Evolutionary conservation across 2,797 vertebrate species (phyloP).

Genomic region (Cichlasoma orientale): DNA sequence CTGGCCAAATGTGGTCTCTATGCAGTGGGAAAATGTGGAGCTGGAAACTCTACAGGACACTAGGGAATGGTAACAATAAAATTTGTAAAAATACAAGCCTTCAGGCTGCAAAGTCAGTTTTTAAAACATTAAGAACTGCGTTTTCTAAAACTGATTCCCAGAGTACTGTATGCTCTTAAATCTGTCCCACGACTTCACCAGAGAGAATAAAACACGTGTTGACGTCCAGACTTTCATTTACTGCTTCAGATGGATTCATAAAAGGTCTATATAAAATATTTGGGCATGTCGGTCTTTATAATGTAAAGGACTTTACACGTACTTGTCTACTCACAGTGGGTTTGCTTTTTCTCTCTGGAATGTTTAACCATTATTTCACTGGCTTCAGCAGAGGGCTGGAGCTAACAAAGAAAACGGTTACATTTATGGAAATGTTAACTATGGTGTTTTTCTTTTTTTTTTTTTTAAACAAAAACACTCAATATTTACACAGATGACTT

Average conservation of each 20-base stretch:
- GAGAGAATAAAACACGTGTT: conserved; percentile 30
- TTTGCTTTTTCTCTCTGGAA: neutral
- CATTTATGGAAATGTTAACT: neutral
- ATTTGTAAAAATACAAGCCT: conserved; percentile 36
- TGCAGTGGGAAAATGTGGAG: conserved; percentile 69
- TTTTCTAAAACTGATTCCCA: conserved; percentile 43
- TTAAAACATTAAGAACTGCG: conserved; percentile 32
- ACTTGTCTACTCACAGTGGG: neutral
- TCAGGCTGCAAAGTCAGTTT: conserved; percentile 22
- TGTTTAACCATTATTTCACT: too few relatives aligned
- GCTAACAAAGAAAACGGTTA: neutral
- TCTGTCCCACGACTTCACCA: neutral
- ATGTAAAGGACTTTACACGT: neutral
- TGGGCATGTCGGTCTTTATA: neutral
- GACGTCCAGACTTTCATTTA: conserved; percentile 4
- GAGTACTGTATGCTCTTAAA: conserved; percentile 34
- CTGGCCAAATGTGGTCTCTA: conserved; percentile 60
- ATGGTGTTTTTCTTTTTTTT: too few relatives aligned
- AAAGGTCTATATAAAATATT: neutral
- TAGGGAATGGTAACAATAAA: conserved; percentile 58
- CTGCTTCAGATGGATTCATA: conserved; percentile 4
- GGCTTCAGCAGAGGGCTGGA: neutral
- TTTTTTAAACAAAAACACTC: too few relatives aligned
- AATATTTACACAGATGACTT: too few relatives aligned
- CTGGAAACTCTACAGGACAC: conserved; percentile 63